These are phyloP conservation scores for Entelurus aequoreus DNA, from an alignment of 2,113 vertebrate genomes.

Conservation along the genomic window DNA sequence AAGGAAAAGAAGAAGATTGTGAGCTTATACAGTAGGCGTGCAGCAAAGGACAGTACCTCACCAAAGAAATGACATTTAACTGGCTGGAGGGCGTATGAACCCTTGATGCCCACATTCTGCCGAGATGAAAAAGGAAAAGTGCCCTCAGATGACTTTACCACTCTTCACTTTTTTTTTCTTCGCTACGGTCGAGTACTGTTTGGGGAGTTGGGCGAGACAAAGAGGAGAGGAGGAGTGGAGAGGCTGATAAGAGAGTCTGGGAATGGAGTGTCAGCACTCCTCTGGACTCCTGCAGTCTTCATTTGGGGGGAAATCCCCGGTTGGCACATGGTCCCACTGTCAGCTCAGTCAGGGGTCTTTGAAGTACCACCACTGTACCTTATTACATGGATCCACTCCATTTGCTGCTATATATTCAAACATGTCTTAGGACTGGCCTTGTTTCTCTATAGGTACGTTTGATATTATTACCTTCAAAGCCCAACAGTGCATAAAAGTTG, in stretches of 20 bases:
- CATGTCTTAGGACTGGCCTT: slow-evolving; percentile 22
- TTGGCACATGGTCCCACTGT: slow-evolving; percentile 30
- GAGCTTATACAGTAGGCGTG: not conserved
- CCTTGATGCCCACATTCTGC: slow-evolving; percentile 14
- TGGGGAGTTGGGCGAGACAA: slow-evolving; percentile 27
- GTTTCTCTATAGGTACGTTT: slow-evolving; percentile 6
- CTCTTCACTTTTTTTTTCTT: slow-evolving; percentile 27
- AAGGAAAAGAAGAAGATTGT: not conserved
- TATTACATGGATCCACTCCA: slow-evolving; percentile 42
- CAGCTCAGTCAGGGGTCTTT: slow-evolving; percentile 48
- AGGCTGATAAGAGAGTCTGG: slow-evolving; percentile 34
- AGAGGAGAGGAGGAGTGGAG: slow-evolving; percentile 27
- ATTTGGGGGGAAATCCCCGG: slow-evolving; percentile 40
- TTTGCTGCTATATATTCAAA: slow-evolving; percentile 39
- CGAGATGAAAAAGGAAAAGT: slow-evolving; percentile 25
- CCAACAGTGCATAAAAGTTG: too few species aligned
- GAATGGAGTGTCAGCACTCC: slow-evolving; percentile 17
- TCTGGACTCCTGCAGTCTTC: slow-evolving; percentile 41
- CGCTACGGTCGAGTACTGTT: slow-evolving; percentile 33
- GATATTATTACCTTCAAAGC: too few species aligned
- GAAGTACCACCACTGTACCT: slow-evolving; percentile 27
- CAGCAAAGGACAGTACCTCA: slow-evolving; percentile 28
- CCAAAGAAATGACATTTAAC: slow-evolving; percentile 47
- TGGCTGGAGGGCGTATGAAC: slow-evolving; percentile 40
- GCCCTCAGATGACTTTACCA: slow-evolving; percentile 22